These are phyloP conservation scores for Centruroides sculpturatus DNA, from an alignment of 1,140 invertebrate species.

Conservation along the genomic window DNA sequence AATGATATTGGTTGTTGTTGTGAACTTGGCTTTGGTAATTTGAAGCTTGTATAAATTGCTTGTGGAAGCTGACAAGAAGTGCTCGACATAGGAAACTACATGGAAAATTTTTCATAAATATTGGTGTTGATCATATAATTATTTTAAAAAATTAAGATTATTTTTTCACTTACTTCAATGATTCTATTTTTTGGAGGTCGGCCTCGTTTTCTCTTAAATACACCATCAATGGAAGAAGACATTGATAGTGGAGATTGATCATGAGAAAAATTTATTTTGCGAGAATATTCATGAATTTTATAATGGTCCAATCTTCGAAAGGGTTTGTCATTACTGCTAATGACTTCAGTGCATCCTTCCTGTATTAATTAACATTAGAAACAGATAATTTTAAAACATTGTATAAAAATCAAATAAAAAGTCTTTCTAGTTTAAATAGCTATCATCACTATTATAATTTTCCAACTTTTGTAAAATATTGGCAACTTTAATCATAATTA, in stretches of 20 bases:
- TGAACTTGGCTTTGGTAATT: slow-evolving; percentile 52
- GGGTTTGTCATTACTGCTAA: slow-evolving; percentile 63
- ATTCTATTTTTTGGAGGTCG: slow-evolving; percentile 81
- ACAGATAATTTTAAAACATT: neutral
- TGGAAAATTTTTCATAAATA: neutral
- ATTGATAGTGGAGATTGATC: slow-evolving; percentile 19
- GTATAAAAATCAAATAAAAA: no score
- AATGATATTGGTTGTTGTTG: slow-evolving; percentile 14
- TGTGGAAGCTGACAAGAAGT: slow-evolving; percentile 53
- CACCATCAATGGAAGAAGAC: slow-evolving; percentile 54
- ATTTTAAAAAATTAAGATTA: neutral
- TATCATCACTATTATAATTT: no score
- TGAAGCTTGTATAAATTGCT: slow-evolving; percentile 85
- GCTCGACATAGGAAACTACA: slow-evolving; percentile 24
- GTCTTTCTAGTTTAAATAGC: no score
- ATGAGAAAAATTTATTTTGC: slow-evolving; percentile 38
- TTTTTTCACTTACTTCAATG: slow-evolving; percentile 45
- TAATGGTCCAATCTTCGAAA: slow-evolving; percentile 79
- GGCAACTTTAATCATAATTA: no score
- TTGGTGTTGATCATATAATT: slow-evolving; percentile 16
- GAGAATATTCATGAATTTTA: slow-evolving; percentile 61
- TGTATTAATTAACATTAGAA: slow-evolving; percentile 29
- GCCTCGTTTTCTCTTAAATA: slow-evolving; percentile 72
- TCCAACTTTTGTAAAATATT: no score
- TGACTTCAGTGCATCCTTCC: slow-evolving; percentile 73